These are phyloP conservation scores for Rhagophthalmus giganteus DNA, from an alignment of 2,888 invertebrate species.

Conservation along the genomic window DNA sequence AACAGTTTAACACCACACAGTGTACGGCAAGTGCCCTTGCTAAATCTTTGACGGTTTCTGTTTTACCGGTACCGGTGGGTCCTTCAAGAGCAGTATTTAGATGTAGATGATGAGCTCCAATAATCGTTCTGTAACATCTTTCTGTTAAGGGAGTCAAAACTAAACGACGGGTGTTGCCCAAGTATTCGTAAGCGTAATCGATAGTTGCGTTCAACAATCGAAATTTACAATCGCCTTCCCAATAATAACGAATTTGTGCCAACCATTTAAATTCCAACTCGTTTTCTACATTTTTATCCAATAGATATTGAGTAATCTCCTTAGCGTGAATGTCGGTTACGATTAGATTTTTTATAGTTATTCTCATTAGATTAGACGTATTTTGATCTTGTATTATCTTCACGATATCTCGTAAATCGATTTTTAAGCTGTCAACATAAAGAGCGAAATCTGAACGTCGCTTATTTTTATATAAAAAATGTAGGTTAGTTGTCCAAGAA, in stretches of 20 bases:
- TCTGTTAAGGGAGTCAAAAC: slow-evolving; percentile 76
- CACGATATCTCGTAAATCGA: slow-evolving; percentile 74
- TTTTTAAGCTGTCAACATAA: slow-evolving; percentile 61
- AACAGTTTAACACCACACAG: slow-evolving; percentile 86
- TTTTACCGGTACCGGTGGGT: slow-evolving; percentile 87
- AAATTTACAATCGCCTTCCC: slow-evolving; percentile 67
- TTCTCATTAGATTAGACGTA: slow-evolving; percentile 70
- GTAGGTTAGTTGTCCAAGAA: slow-evolving; percentile 81
- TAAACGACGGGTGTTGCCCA: slow-evolving; percentile 77
- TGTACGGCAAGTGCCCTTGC: slow-evolving; percentile 91
- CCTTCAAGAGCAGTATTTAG: slow-evolving; percentile 82
- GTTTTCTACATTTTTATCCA: slow-evolving; percentile 65
- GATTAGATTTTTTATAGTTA: slow-evolving; percentile 79
- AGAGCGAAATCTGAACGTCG: slow-evolving; percentile 56
- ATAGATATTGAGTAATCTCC: slow-evolving; percentile 73
- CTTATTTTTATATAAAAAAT: slow-evolving; percentile 65
- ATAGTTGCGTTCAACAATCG: slow-evolving; percentile 80
- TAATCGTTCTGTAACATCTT: slow-evolving; percentile 79
- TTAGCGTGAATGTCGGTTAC: slow-evolving; percentile 85
- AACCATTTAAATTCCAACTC: slow-evolving; percentile 85
- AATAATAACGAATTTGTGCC: slow-evolving; percentile 79
- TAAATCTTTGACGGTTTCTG: slow-evolving; percentile 89
- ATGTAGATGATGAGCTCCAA: slow-evolving; percentile 81
- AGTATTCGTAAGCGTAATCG: slow-evolving; percentile 80
- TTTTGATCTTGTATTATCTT: slow-evolving; percentile 70